Conservation (phyloP, 2,888 invertebrate species). For the Stenodera caucasica region DNA sequence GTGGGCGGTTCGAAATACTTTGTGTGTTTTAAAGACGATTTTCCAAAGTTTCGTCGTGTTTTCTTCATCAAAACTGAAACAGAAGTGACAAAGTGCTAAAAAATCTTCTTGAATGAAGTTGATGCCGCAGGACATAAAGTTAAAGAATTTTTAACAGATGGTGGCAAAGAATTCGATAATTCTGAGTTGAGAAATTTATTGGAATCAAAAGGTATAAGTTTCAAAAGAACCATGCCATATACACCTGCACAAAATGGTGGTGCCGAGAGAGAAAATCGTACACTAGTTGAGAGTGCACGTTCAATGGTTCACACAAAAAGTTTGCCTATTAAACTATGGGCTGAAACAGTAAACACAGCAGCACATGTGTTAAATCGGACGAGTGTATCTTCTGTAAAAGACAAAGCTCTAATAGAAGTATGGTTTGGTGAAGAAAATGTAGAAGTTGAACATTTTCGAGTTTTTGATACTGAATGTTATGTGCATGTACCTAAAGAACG, state of each 20-base stretch:
- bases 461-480: too few relatives aligned
- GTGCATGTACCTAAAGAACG: too few relatives aligned
- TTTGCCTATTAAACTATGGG: slow-evolving; percentile 41
- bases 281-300: slow-evolving; percentile 36
- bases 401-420: slow-evolving; percentile 36
- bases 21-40: slow-evolving; percentile 40
- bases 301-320: slow-evolving; percentile 38
- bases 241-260: slow-evolving; percentile 43
- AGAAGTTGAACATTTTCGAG: slow-evolving; percentile 29
- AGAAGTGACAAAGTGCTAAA: slow-evolving; percentile 14
- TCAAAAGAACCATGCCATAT: slow-evolving; percentile 22
- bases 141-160: slow-evolving; percentile 16
- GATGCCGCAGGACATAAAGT: slow-evolving; percentile 11
- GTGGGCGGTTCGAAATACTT: slow-evolving; percentile 37
- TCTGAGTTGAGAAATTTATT: slow-evolving; percentile 14
- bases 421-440: slow-evolving; percentile 36
- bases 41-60: slow-evolving; percentile 35
- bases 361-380: slow-evolving; percentile 42
- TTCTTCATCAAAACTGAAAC: slow-evolving; percentile 35
- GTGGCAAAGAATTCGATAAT: slow-evolving; percentile 26
- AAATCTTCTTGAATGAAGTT: slow-evolving; percentile 13
- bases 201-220: slow-evolving; percentile 18
- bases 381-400: slow-evolving; percentile 31
- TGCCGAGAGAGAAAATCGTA: slow-evolving; percentile 40
- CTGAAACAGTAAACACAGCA: slow-evolving; percentile 43